Percentiles rank a stretch among this genome's conserved stretches.
These are phyloP conservation scores for Peromyscus attwateri DNA, from an alignment of 2,797 vertebrate genomes.

Conservation along the genomic window DNA sequence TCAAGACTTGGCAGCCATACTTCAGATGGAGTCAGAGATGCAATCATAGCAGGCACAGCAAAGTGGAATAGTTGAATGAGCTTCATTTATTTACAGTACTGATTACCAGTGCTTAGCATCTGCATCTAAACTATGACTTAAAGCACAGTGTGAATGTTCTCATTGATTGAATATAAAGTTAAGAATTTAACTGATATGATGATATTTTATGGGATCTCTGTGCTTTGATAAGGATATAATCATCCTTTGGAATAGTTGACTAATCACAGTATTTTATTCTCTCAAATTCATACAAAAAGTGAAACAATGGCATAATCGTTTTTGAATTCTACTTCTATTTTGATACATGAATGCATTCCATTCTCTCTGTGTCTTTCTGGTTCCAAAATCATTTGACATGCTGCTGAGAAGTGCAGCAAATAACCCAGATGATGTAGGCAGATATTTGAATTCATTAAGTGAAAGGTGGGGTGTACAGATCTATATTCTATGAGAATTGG, in stretches of 20 bases:
- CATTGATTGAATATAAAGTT: neutral
- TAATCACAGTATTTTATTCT: neutral
- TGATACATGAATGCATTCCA: neutral
- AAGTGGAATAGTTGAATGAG: neutral
- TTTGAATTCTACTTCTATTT: slow-evolving; percentile 38
- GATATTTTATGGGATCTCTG: neutral
- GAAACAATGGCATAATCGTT: neutral
- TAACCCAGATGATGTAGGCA: neutral
- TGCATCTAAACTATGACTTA: neutral
- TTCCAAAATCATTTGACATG: neutral
- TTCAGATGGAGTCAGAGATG: neutral
- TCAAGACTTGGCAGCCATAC: neutral
- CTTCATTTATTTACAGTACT: neutral
- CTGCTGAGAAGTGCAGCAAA: neutral
- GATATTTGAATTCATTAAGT: slow-evolving; percentile 11
- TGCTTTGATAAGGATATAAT: neutral
- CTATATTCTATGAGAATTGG: neutral
- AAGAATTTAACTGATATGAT: neutral
- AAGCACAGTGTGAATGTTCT: neutral
- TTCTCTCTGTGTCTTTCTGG: neutral
- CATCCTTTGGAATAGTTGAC: neutral
- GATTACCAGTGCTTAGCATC: neutral
- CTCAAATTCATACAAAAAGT: neutral
- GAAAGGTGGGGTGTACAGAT: neutral
- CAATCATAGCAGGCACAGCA: neutral